phyloP scores from a whole-genome alignment of 2,797 vertebrate genomes.

The Xenopus petersii region DNA sequence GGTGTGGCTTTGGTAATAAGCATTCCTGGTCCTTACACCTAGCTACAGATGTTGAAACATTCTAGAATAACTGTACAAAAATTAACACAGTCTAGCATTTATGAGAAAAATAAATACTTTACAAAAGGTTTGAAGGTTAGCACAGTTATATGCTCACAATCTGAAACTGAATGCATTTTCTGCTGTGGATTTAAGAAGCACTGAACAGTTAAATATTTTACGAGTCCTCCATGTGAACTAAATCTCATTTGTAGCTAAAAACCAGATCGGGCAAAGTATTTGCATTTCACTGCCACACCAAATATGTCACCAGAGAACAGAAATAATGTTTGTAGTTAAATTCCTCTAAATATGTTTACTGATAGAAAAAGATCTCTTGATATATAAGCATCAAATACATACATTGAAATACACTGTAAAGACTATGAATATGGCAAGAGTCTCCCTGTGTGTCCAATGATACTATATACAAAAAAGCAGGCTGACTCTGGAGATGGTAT shows the following conservation, averaged over 20 bases:
- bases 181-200: slow-evolving; percentile 25
- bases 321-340: slow-evolving; percentile 36
- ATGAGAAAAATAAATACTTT: background rate
- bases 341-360: background rate
- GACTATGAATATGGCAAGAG: too few relatives aligned
- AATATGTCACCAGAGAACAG: slow-evolving; percentile 33
- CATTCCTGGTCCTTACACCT: too few relatives aligned
- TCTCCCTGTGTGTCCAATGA: too few relatives aligned
- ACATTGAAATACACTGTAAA: too few relatives aligned
- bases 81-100: too few relatives aligned
- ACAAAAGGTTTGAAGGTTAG: background rate
- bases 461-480: too few relatives aligned
- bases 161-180: slow-evolving; percentile 20
- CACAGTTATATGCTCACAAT: background rate
- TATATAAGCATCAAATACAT: too few relatives aligned
- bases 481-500: too few relatives aligned
- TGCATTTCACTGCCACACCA: slow-evolving; percentile 38
- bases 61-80: too few relatives aligned
- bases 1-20: too few relatives aligned
- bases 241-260: slow-evolving; percentile 40
- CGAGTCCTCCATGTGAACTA: slow-evolving; percentile 38
- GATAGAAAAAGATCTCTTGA: too few relatives aligned
- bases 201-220: slow-evolving; percentile 43
- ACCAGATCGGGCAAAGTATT: slow-evolving; percentile 26
- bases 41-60: background rate